phyloP scores from a whole-genome alignment of 2,113 vertebrate species.

The Mormyrus iriodes region DNA sequence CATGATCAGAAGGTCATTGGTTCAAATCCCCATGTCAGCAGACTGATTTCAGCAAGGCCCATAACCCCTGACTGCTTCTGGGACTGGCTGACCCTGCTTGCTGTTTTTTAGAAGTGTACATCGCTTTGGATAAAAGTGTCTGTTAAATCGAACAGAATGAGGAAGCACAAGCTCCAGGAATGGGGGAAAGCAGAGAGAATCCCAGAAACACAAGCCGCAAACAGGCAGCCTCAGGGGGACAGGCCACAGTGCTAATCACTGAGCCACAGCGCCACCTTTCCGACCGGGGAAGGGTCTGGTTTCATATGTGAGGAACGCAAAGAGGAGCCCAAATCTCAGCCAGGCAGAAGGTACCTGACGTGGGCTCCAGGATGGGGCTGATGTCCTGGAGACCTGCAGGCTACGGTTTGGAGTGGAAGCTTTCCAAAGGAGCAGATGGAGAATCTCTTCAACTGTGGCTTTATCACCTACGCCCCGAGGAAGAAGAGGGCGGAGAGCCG shows the following conservation, averaged over 20 bases:
- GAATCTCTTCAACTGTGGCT: neutral
- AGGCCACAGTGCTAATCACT: neutral
- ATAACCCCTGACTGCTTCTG: neutral
- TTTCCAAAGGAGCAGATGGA: neutral
- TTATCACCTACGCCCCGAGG: neutral
- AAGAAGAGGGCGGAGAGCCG: neutral
- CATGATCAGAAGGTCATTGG: neutral
- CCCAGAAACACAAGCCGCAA: neutral
- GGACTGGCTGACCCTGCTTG: neutral
- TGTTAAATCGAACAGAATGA: neutral
- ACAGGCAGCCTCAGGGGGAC: neutral
- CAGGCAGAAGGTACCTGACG: neutral
- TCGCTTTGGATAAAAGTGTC: neutral
- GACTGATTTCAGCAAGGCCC: neutral
- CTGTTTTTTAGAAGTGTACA: neutral
- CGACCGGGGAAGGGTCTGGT: neutral
- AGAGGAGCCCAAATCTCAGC: neutral
- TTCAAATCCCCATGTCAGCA: neutral
- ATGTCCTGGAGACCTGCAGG: neutral
- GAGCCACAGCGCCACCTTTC: neutral
- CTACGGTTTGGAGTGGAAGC: neutral
- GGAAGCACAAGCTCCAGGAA: neutral
- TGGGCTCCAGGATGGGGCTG: neutral
- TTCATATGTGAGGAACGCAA: neutral
- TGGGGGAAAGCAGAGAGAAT: neutral